Conservation (phyloP, 2,888 invertebrate species). For the Heliconius cydno region DNA sequence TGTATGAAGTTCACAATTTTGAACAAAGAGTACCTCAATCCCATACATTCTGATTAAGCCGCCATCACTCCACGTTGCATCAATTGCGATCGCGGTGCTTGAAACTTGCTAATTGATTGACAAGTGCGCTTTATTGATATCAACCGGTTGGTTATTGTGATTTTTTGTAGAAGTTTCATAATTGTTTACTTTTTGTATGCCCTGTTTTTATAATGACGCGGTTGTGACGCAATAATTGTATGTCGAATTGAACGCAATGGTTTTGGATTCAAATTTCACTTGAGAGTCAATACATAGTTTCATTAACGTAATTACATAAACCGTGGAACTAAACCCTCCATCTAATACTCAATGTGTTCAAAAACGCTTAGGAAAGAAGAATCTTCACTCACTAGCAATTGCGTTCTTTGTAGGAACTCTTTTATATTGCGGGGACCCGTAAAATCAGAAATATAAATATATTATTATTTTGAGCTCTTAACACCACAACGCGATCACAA, state of each 20-base stretch:
- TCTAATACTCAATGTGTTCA: too few relatives aligned
- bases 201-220: background rate
- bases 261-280: background rate
- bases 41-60: conserved; percentile 37
- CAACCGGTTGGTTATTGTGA: conserved; percentile 9
- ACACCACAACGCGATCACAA: background rate
- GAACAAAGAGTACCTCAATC: conserved; percentile 39
- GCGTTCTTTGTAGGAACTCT: too few relatives aligned
- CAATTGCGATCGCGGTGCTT: conserved; percentile 20
- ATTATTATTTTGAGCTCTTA: background rate
- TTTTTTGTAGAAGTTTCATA: background rate
- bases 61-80: conserved; percentile 39
- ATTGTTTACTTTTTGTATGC: background rate
- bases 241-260: background rate
- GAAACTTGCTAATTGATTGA: conserved; percentile 35
- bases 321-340: too few relatives aligned
- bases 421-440: background rate
- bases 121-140: conserved; percentile 24
- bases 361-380: too few relatives aligned
- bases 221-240: background rate
- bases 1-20: conserved; percentile 13
- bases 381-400: too few relatives aligned
- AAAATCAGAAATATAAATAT: background rate
- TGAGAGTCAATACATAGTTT: background rate
- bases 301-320: too few relatives aligned